Evolutionary conservation across 2,888 invertebrate genomes (phyloP), one percentile per base, ranked within the genome.

Genomic region (Mactromeris polynyma): DNA sequence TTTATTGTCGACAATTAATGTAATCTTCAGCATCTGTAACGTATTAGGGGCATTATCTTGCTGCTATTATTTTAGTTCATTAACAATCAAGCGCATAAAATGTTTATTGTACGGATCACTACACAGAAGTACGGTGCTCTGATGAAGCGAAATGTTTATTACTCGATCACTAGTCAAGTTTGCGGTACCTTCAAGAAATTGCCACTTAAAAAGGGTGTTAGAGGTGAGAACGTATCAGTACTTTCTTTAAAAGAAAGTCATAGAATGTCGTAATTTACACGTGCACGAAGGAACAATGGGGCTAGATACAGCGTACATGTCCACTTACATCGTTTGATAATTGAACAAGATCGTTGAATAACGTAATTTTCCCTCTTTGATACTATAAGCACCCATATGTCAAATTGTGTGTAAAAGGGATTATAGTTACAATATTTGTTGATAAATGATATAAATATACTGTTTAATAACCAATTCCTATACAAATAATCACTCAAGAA

Each of bases 1-100:
- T 84, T 84, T 84, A 84, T 84, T 84, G 84, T 84, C 84, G 84
- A 73, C 84, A 84, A 84, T 84, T 84, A 84, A 84, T 84, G 54
- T 84, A 84, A 84, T 84, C 84, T 78, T 78, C 84, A 14, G 21
- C 84, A 84, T 84, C 84, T 84, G 84, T 78, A 78, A n/a, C 6
- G 84, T 46, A 84, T 84, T 84, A 84, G 33, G 78, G 38, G 54
- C 84, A 84, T 84, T 84, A 84, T 78, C 84, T 84, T 36, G 54
- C 33, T 46, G 46, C 84, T 84, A 84, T 84, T 84, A 84, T 84
- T 84, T 84, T 84, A 84, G 84, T 84, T 84, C 84, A 84, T 84
- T 84, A 84, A 84, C 84, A 84, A 84, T 84, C 78, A 84, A 84
- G 84, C 84, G 78, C 84, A 51, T 84, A 84, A 84, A 84, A 78